phyloP scores from a whole-genome alignment of 2,888 invertebrate species.

The Ernsta delagoae region DNA sequence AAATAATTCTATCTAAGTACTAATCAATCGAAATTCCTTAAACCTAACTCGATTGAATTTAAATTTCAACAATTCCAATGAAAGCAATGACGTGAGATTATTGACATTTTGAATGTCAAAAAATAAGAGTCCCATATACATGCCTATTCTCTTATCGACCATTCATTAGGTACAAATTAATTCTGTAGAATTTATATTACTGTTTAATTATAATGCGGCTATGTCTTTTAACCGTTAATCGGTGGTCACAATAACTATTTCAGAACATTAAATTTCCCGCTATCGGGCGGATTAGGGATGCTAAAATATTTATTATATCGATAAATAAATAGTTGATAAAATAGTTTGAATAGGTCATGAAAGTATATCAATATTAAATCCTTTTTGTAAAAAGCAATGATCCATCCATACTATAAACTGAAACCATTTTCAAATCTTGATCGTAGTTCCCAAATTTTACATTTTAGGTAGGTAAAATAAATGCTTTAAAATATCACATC shows the following conservation, averaged over 20 bases:
- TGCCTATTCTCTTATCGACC: slow-evolving; percentile 22
- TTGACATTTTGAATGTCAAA: slow-evolving; percentile 18
- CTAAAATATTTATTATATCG: neutral
- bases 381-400: no score
- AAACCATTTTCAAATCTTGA: no score
- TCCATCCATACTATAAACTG: no score
- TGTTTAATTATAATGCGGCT: slow-evolving; percentile 33
- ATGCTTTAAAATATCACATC: no score
- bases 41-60: neutral
- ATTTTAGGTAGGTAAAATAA: no score
- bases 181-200: slow-evolving; percentile 35
- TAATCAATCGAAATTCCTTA: no score
- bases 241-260: slow-evolving; percentile 39
- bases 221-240: slow-evolving; percentile 36
- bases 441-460: no score
- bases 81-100: slow-evolving; percentile 4
- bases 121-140: slow-evolving; percentile 10
- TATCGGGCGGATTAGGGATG: slow-evolving; percentile 16
- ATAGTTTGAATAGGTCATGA: no score
- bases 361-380: neutral
- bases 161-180: slow-evolving; percentile 32
- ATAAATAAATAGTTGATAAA: neutral
- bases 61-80: neutral
- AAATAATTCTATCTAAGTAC: no score
- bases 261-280: slow-evolving; percentile 18